These are phyloP conservation scores for Caenorhabditis sinica DNA, from an alignment of 2,888 invertebrate species.

Conservation along the genomic window DNA sequence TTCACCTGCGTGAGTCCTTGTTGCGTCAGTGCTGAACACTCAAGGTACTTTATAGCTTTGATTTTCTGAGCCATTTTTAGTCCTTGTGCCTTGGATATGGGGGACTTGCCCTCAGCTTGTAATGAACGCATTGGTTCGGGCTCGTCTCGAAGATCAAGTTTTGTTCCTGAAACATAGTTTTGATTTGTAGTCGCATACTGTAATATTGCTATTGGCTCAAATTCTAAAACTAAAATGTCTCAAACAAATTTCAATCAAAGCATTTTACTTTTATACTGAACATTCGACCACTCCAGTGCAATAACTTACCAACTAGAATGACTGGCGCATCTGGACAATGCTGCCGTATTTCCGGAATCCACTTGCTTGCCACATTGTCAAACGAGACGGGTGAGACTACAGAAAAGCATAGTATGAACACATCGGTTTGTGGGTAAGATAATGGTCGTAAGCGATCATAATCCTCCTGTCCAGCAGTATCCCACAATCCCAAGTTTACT, in stretches of 20 bases:
- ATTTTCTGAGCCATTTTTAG: slow-evolving; percentile 95
- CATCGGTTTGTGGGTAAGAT: slow-evolving; percentile 98
- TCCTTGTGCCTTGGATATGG: slow-evolving; percentile 97
- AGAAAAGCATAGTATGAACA: slow-evolving; percentile 99
- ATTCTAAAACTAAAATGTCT: no score
- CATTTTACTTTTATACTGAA: no score
- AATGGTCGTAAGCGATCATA: slow-evolving; percentile 96
- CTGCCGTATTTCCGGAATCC: slow-evolving; percentile 99
- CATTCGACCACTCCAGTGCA: background rate
- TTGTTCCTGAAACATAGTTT: slow-evolving; percentile 89
- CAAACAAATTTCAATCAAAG: no score
- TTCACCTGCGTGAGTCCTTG: slow-evolving; percentile 93
- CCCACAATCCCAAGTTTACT: slow-evolving; percentile 97
- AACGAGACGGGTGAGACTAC: slow-evolving; percentile 99
- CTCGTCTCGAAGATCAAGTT: slow-evolving; percentile 98
- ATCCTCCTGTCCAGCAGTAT: slow-evolving; percentile 92
- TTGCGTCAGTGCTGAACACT: slow-evolving; percentile 99
- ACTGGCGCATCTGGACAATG: slow-evolving; percentile 99
- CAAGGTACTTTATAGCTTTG: slow-evolving; percentile 98
- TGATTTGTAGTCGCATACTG: background rate
- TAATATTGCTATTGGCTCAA: no score
- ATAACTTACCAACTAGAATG: slow-evolving; percentile 93
- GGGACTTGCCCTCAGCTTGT: slow-evolving; percentile 87
- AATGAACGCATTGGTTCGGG: slow-evolving; percentile 86
- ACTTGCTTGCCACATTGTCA: slow-evolving; percentile 99